A percentile compares a stretch with the other conserved stretches of the same genome.
These are phyloP conservation scores for Denticeps clupeoides DNA, from an alignment of 2,797 vertebrate genomes.

Conservation along the genomic window DNA sequence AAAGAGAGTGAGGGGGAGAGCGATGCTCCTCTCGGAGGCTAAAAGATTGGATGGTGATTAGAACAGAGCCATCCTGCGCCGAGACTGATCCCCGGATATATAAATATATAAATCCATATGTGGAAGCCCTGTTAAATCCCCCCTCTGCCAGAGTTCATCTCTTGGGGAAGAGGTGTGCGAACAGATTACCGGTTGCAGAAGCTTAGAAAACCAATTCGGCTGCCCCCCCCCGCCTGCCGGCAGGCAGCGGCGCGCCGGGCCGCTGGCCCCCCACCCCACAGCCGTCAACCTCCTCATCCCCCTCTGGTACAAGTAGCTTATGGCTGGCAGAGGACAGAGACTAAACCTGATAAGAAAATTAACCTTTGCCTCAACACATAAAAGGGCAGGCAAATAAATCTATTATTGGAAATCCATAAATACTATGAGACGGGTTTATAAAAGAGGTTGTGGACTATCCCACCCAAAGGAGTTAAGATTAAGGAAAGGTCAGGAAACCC, in stretches of 20 bases:
- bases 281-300: background rate
- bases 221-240: background rate
- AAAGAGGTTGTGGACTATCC: background rate
- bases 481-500: too few relatives aligned
- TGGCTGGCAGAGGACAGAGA: background rate
- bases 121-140: slow-evolving; percentile 26
- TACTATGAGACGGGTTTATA: background rate
- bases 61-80: background rate
- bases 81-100: slow-evolving; percentile 14
- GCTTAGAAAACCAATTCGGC: slow-evolving; percentile 22
- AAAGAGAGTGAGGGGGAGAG: background rate
- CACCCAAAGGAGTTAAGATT: too few relatives aligned
- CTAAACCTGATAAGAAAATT: background rate
- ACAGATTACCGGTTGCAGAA: slow-evolving; percentile 25
- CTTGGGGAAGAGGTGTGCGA: slow-evolving; percentile 14
- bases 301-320: background rate
- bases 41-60: background rate
- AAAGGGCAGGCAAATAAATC: background rate
- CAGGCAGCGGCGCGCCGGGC: background rate
- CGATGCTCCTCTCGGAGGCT: background rate
- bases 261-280: background rate
- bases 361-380: background rate
- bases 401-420: slow-evolving; percentile 1
- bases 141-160: slow-evolving; percentile 20
- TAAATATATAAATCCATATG: slow-evolving; percentile 17